Conservation (phyloP, 92 coral and sea anemone species). For the Epizoanthus scotinus region DNA sequence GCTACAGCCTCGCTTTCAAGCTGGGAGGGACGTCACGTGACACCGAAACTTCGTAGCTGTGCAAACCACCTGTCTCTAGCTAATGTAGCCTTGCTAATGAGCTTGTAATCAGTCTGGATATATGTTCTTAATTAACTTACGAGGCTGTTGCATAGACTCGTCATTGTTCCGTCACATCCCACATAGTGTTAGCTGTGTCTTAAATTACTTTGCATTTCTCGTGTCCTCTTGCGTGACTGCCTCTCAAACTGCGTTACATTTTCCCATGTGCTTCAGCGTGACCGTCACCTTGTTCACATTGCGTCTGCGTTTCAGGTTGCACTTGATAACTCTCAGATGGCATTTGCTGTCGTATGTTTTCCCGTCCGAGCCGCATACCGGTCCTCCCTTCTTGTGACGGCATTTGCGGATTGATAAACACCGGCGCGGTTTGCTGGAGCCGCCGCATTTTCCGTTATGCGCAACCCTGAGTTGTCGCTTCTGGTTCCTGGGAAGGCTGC, state of each 20-base stretch:
- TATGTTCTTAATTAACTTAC: too few species aligned
- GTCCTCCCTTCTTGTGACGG: conserved; percentile 52
- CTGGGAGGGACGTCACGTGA: too few species aligned
- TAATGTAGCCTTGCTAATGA: too few species aligned
- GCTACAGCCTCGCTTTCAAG: too few species aligned
- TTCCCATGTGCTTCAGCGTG: conserved; percentile 58
- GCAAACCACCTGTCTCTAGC: too few species aligned
- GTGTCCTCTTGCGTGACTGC: neutral
- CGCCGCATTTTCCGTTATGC: conserved; percentile 63
- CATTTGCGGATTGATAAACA: conserved; percentile 71
- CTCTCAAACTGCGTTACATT: conserved; percentile 27
- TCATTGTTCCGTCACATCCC: too few species aligned
- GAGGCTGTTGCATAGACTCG: too few species aligned
- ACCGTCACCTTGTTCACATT: conserved; percentile 21
- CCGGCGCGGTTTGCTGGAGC: conserved; percentile 55
- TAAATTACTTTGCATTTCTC: too few species aligned
- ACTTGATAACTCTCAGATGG: conserved; percentile 79
- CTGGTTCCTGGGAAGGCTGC: conserved; percentile 64
- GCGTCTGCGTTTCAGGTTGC: conserved; percentile 62
- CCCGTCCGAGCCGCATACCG: conserved; percentile 95
- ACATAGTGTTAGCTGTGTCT: too few species aligned
- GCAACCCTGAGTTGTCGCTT: conserved; percentile 60
- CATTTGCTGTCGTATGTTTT: conserved; percentile 82
- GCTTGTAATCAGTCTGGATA: too few species aligned
- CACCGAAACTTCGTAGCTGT: too few species aligned